Evolutionary conservation across 2,797 vertebrate genomes (phyloP).

Genomic region (Podarcis lilfordi): DNA sequence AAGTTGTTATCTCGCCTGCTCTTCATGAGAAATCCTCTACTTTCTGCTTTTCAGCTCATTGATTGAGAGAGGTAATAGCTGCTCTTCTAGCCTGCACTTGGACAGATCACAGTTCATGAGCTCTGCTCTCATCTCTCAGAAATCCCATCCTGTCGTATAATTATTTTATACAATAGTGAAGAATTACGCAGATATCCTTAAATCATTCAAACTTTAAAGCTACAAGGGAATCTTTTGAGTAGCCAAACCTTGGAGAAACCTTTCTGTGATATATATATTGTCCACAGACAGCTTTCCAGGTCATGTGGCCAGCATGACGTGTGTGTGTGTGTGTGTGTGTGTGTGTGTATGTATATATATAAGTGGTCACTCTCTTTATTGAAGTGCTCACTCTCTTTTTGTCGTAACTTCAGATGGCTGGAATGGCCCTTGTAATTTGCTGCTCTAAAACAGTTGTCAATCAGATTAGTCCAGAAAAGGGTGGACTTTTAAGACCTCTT

Average conservation of each 20-base stretch:
- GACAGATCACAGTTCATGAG: neutral
- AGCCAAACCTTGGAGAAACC: neutral
- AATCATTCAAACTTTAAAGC: neutral
- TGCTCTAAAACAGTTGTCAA: conserved; percentile 22
- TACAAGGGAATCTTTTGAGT: neutral
- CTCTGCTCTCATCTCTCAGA: neutral
- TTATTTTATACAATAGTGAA: neutral
- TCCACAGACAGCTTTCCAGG: too few relatives aligned
- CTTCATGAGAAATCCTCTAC: neutral
- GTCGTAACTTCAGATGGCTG: neutral
- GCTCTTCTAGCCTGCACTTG: neutral
- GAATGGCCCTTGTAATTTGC: neutral
- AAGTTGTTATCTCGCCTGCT: neutral
- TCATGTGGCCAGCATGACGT: too few relatives aligned
- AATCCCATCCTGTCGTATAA: neutral
- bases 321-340: too few relatives aligned
- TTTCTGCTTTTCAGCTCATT: neutral
- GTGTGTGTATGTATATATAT: too few relatives aligned
- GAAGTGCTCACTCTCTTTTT: neutral
- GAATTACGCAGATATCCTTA: neutral
- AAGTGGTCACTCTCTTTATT: neutral
- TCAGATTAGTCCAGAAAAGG: conserved; percentile 23
- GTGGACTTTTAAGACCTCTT: conserved; percentile 17
- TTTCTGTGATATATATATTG: neutral
- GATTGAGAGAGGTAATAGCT: neutral